A percentile compares a stretch with the other conserved stretches of the same genome.
phyloP scores from a whole-genome alignment of 92 coral and sea anemone species.

The Ricordea florida region DNA sequence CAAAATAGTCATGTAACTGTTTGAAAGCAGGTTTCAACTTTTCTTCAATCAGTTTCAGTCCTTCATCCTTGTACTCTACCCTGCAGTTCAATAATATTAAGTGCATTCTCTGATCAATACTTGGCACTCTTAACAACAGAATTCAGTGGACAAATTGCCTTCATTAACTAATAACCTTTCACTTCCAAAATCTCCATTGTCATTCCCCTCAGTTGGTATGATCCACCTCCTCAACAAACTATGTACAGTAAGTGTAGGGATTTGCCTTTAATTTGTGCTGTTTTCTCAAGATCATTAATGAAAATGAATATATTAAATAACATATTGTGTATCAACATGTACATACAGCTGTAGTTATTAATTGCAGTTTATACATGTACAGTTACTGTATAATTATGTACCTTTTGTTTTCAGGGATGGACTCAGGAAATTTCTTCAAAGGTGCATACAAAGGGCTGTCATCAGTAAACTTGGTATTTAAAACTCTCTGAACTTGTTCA shows the following conservation, averaged over 20 bases:
- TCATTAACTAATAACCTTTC: too few species aligned
- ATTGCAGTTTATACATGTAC: not conserved
- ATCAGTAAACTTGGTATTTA: conserved; percentile 62
- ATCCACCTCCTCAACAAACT: too few species aligned
- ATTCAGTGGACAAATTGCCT: too few species aligned
- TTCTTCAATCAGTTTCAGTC: conserved; percentile 65
- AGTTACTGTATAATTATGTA: not conserved
- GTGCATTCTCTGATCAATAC: too few species aligned
- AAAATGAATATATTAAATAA: not conserved
- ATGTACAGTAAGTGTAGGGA: too few species aligned
- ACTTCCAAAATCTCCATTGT: too few species aligned
- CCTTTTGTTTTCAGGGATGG: conserved; percentile 74
- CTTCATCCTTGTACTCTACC: conserved; percentile 51
- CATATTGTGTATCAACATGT: not conserved
- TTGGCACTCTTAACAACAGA: too few species aligned
- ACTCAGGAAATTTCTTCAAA: conserved; percentile 76
- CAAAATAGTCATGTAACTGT: conserved; percentile 55
- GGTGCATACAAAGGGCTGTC: conserved; percentile 70
- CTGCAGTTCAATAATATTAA: conserved; percentile 28
- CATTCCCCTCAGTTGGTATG: too few species aligned
- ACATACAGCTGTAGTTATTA: not conserved
- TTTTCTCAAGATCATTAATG: too few species aligned
- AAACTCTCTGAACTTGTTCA: conserved; percentile 59
- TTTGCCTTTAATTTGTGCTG: too few species aligned
- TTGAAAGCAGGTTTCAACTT: conserved; percentile 76